Evolutionary conservation across 2,113 vertebrate species (phyloP).

Genomic region (Syrmaticus mikado): DNA sequence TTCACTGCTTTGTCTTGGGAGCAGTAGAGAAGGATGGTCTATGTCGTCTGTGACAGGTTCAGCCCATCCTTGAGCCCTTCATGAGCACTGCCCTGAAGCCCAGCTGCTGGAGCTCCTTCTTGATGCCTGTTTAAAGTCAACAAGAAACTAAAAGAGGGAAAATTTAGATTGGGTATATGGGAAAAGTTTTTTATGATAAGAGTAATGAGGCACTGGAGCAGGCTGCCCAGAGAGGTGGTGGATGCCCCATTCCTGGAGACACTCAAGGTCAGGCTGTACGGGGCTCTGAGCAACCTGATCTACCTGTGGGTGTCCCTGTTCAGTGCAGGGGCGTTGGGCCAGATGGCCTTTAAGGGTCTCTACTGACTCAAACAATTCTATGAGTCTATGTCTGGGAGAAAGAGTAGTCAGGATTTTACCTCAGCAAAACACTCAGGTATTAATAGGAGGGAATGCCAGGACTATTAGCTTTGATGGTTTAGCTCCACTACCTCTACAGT

Average conservation of each 20-base stretch:
- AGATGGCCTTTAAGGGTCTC: no score
- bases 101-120: not conserved
- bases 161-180: no score
- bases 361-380: no score
- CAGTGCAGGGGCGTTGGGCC: no score
- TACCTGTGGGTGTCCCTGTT: no score
- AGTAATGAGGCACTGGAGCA: no score
- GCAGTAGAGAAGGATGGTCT: rapidly evolving
- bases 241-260: no score
- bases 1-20: not conserved
- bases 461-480: not conserved
- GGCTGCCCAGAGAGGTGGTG: no score
- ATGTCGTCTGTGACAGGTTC: no score
- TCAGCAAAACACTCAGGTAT: not conserved
- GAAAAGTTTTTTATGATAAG: no score
- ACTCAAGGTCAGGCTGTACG: no score
- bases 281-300: no score
- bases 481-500: not conserved
- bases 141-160: not conserved
- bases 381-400: not conserved
- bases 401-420: not conserved
- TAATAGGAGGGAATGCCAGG: not conserved
- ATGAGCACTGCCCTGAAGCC: not conserved
- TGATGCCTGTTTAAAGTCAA: not conserved
- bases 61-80: not conserved